Conservation (phyloP, 2,888 invertebrate species). For the Hartigia nigra region DNA sequence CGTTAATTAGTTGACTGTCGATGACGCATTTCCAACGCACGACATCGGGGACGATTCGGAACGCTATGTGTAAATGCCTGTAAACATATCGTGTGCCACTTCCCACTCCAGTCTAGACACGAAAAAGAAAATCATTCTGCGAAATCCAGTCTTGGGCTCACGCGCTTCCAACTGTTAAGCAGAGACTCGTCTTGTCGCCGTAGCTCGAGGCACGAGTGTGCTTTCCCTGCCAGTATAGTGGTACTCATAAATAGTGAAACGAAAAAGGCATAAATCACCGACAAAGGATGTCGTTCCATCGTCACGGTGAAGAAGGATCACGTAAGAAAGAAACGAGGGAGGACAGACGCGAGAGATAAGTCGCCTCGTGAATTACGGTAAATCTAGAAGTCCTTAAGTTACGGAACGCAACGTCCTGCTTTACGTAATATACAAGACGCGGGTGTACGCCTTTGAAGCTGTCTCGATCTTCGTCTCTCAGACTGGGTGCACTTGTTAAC, state of each 20-base stretch:
- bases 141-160: neutral
- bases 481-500: neutral
- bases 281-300: neutral
- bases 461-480: neutral
- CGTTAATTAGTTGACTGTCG: slow-evolving; percentile 32
- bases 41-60: slow-evolving; percentile 5
- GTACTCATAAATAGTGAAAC: neutral
- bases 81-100: slow-evolving; percentile 5
- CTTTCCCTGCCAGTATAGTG: neutral
- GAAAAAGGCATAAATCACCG: neutral
- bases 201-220: neutral
- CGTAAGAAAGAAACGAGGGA: neutral
- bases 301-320: neutral
- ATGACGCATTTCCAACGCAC: slow-evolving; percentile 36
- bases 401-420: neutral
- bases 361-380: neutral
- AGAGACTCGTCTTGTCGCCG: neutral
- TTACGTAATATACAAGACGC: neutral
- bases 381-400: neutral
- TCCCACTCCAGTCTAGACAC: slow-evolving; percentile 4
- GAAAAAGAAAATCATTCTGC: slow-evolving; percentile 9
- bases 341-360: neutral
- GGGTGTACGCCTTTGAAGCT: neutral
- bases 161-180: neutral
- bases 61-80: slow-evolving; percentile 11